A percentile compares a stretch with the other conserved stretches of the same genome.
phyloP scores from a whole-genome alignment of 1,140 invertebrate genomes.

The Pectinophora gossypiella region DNA sequence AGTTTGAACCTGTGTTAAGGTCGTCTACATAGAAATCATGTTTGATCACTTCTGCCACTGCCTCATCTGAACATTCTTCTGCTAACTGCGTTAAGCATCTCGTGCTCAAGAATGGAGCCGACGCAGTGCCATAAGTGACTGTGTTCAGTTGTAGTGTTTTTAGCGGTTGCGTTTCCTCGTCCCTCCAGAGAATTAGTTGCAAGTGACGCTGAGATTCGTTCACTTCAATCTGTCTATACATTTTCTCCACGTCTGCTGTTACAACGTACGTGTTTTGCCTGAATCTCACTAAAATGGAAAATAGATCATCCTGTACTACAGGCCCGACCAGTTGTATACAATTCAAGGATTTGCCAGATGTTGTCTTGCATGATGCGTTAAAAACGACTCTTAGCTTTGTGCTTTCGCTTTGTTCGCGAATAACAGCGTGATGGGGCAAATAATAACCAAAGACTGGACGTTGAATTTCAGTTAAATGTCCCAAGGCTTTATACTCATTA shows the following conservation, averaged over 20 bases:
- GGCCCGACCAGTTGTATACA: conserved; percentile 11
- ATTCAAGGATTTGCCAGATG: not conserved
- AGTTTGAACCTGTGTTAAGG: not conserved
- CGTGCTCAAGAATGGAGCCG: conserved; percentile 8
- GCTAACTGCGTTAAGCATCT: conserved; percentile 10
- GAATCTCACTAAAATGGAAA: conserved; percentile 9
- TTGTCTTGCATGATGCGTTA: conserved; percentile 1
- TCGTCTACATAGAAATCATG: conserved; percentile 10
- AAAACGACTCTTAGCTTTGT: conserved; percentile 11
- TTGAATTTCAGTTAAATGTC: conserved; percentile 6
- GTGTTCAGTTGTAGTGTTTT: conserved; percentile 8
- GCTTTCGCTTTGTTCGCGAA: conserved; percentile 4
- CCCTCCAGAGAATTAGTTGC: conserved; percentile 14
- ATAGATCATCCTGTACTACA: conserved; percentile 9
- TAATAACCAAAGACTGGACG: not conserved
- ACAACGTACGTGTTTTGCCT: conserved; percentile 9
- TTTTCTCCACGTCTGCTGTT: conserved; percentile 9
- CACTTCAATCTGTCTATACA: conserved; percentile 6
- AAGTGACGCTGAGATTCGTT: conserved; percentile 1
- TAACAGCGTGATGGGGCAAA: conserved; percentile 4
- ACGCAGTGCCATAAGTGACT: too few species aligned
- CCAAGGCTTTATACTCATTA: not conserved
- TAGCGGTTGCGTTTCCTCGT: not conserved
- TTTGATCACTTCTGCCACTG: not conserved
- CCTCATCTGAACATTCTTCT: conserved; percentile 3